Conservation (phyloP, 2,888 invertebrate species). For the Melinaea menophilus region DNA sequence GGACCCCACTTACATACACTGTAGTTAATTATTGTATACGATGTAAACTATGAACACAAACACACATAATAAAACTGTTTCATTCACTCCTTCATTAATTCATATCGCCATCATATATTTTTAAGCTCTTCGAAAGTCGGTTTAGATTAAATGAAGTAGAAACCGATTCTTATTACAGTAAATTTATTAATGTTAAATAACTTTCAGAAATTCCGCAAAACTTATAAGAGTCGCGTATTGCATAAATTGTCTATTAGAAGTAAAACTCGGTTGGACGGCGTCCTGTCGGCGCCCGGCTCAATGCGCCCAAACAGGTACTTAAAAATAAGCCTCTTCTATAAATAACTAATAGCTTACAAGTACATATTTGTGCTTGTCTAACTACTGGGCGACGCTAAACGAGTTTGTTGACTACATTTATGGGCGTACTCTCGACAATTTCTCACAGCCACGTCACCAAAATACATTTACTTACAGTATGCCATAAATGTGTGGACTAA, state of each 20-base stretch:
- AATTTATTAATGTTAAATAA: no score
- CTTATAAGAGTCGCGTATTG: neutral
- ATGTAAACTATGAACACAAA: no score
- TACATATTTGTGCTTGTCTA: constrained; percentile 11
- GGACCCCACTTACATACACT: no score
- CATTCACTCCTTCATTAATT: no score
- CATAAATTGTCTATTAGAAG: constrained; percentile 2
- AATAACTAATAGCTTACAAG: constrained; percentile 17
- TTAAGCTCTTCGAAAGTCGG: no score
- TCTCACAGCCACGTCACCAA: constrained; percentile 4
- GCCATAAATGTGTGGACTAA: neutral
- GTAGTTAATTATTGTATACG: no score
- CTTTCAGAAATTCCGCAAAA: neutral
- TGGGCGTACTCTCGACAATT: neutral
- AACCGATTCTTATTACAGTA: no score
- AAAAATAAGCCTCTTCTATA: constrained; percentile 21
- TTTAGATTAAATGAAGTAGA: no score
- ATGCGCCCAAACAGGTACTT: constrained; percentile 20
- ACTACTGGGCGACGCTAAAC: constrained; percentile 6
- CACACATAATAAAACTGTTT: no score
- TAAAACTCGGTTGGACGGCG: neutral
- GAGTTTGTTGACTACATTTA: constrained; percentile 2
- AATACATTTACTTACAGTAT: neutral
- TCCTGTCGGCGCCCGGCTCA: constrained; percentile 4
- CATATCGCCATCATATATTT: no score